Evolutionary conservation across 2,113 vertebrate genomes (phyloP).

Genomic region (Polyodon spathula): DNA sequence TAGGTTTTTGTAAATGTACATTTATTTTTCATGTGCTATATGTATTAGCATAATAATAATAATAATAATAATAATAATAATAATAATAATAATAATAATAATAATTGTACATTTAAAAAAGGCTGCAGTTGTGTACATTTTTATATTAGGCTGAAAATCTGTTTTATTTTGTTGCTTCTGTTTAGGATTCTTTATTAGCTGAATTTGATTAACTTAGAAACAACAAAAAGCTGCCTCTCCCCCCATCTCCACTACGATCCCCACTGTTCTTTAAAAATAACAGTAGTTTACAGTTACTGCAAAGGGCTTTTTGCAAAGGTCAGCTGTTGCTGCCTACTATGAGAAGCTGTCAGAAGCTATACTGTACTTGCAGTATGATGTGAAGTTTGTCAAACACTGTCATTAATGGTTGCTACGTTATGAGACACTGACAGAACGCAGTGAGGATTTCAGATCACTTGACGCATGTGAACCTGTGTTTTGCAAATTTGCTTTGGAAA

Average conservation of each 20-base stretch:
- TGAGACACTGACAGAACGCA: neutral
- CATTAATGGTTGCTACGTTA: neutral
- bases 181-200: too few relatives aligned
- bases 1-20: too few relatives aligned
- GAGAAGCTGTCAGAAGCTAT: slow-evolving; percentile 7
- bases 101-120: too few relatives aligned
- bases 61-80: too few relatives aligned
- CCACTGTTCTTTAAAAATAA: slow-evolving; percentile 3
- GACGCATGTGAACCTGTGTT: neutral
- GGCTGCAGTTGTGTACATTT: too few relatives aligned
- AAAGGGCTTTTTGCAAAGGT: neutral
- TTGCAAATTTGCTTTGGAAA: neutral
- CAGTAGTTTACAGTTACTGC: neutral
- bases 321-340: neutral
- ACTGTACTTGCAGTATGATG: slow-evolving; percentile 1
- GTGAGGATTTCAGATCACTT: neutral
- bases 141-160: too few relatives aligned
- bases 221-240: too few relatives aligned
- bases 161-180: too few relatives aligned
- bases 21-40: too few relatives aligned
- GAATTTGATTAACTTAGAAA: neutral
- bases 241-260: neutral
- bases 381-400: slow-evolving; percentile 2
- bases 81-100: too few relatives aligned
- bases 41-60: too few relatives aligned